A percentile compares a stretch with the other conserved stretches of the same genome.
Conservation (phyloP, 2,888 invertebrate species). For the Cheilosia variabilis region DNA sequence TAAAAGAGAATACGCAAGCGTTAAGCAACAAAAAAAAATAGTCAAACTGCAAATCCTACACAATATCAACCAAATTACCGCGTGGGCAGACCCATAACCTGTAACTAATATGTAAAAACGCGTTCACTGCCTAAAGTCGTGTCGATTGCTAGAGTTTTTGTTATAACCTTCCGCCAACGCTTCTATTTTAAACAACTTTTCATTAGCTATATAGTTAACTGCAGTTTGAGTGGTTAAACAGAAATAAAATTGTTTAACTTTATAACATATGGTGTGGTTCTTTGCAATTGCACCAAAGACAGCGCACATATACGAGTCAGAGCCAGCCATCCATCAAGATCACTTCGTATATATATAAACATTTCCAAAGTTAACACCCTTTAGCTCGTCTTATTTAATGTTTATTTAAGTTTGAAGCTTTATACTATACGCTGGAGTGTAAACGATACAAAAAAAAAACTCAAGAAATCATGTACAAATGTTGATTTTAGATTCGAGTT, state of each 20-base stretch:
- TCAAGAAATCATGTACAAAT: constrained; percentile 30
- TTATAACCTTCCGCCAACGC: constrained; percentile 36
- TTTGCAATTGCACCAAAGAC: constrained; percentile 1
- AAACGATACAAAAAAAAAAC: not conserved
- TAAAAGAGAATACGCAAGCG: not conserved
- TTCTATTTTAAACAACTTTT: constrained; percentile 14
- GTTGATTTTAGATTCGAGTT: constrained; percentile 37
- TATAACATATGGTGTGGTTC: not conserved
- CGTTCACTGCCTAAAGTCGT: constrained; percentile 25
- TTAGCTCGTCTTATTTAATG: constrained; percentile 14
- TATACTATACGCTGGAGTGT: constrained; percentile 5
- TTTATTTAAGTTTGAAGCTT: constrained; percentile 49
- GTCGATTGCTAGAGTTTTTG: not conserved
- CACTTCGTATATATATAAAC: constrained; percentile 11
- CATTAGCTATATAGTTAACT: not conserved
- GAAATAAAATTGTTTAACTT: constrained; percentile 7
- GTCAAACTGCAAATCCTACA: constrained; percentile 29
- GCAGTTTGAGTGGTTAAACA: constrained; percentile 9
- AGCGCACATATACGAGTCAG: not conserved
- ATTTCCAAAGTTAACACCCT: constrained; percentile 34
- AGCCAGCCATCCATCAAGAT: constrained; percentile 27
- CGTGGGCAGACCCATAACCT: constrained; percentile 25
- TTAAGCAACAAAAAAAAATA: not conserved
- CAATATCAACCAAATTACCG: constrained; percentile 7
- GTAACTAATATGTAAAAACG: constrained; percentile 18